Conservation (phyloP, 2,113 vertebrate genomes). For the Trogon melanurus region DNA sequence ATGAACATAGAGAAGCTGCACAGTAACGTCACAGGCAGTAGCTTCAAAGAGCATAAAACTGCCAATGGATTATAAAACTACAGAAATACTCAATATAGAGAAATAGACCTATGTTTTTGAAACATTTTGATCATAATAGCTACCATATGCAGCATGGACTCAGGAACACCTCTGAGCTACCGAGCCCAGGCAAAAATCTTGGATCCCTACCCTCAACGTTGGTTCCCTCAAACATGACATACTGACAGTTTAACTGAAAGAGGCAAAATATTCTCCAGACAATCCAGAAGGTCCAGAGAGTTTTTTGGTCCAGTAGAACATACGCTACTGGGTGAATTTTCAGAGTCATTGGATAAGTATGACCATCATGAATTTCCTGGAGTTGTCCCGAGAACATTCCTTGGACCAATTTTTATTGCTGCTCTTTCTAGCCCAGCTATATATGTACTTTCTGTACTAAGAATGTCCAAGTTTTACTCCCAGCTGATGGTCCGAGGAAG, state of each 20-base stretch:
- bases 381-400: constrained; percentile 93
- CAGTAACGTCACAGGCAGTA: neutral
- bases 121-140: neutral
- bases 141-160: neutral
- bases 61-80: neutral
- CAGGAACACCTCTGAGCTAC: neutral
- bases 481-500: constrained; percentile 84
- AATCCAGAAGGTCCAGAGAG: neutral
- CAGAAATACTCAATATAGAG: neutral
- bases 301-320: neutral
- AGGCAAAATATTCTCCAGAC: neutral
- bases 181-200: neutral
- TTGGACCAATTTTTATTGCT: constrained; percentile 88
- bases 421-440: constrained; percentile 82
- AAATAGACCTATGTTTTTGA: neutral
- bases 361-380: constrained; percentile 96
- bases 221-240: neutral
- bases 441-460: constrained; percentile 77
- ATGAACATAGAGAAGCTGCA: neutral
- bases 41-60: neutral
- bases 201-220: neutral
- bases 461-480: constrained; percentile 86
- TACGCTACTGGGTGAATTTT: neutral
- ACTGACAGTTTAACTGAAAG: neutral
- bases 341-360: constrained; percentile 75